Percentiles rank a stretch among this genome's conserved stretches.
phyloP scores from a whole-genome alignment of 2,113 vertebrate genomes.

The Mungos mungo region DNA sequence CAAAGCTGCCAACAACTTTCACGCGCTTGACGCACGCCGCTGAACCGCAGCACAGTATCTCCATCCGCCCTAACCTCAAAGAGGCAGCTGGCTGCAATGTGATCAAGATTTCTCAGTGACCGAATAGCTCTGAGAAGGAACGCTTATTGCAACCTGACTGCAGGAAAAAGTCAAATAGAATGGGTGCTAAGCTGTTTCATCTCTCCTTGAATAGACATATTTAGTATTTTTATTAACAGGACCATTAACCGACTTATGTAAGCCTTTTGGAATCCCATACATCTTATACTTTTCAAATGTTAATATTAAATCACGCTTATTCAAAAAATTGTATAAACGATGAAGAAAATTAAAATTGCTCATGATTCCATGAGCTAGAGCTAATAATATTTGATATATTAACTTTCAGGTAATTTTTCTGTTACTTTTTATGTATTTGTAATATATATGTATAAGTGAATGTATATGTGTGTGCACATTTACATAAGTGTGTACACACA shows the following conservation, averaged over 20 bases:
- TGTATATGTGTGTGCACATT: background rate
- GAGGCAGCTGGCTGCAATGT: background rate
- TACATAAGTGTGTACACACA: background rate
- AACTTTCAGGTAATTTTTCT: background rate
- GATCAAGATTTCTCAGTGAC: background rate
- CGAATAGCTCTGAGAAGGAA: background rate
- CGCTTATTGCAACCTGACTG: background rate
- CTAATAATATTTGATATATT: background rate
- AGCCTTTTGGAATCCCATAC: background rate
- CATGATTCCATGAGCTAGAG: background rate
- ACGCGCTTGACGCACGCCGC: background rate
- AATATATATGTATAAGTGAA: background rate
- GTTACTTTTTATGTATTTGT: background rate
- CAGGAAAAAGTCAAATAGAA: background rate
- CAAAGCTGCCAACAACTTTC: background rate
- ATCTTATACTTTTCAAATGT: background rate
- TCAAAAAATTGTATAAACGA: background rate
- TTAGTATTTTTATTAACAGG: background rate
- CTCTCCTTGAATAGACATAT: background rate
- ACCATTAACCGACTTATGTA: background rate
- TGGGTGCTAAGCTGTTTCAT: background rate
- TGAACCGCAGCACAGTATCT: background rate
- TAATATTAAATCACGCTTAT: background rate
- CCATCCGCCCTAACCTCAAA: background rate
- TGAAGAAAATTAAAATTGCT: conserved; percentile 18